Evolutionary conservation across 2,797 vertebrate genomes (phyloP).

Genomic region (Pterois miles): DNA sequence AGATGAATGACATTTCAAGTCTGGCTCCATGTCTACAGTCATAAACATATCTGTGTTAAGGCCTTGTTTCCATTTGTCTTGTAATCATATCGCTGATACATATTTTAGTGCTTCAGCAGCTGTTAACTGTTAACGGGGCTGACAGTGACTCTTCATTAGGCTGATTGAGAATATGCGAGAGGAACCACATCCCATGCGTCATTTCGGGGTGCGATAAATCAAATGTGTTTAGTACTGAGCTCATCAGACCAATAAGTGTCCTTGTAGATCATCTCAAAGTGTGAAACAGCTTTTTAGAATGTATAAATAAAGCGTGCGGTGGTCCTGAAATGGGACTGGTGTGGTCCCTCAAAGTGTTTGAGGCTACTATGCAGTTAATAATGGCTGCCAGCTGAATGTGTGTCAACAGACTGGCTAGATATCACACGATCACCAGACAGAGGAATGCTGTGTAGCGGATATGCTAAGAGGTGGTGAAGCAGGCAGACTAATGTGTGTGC

Average conservation of each 20-base stretch:
- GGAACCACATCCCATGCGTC: constrained; percentile 1
- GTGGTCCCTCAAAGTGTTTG: constrained; percentile 29
- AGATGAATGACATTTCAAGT: not conserved
- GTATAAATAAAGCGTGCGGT: constrained; percentile 33
- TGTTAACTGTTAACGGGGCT: constrained; percentile 1
- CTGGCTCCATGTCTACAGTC: not conserved
- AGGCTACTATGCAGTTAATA: constrained; percentile 53
- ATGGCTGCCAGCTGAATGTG: constrained; percentile 50
- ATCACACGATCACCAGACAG: constrained; percentile 36
- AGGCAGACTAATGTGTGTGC: not conserved
- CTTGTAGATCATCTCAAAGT: constrained; percentile 31
- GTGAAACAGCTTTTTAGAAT: constrained; percentile 55
- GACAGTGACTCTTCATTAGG: constrained; percentile 25
- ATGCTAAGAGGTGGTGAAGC: constrained; percentile 31
- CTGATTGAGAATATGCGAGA: constrained; percentile 19
- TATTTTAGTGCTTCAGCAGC: constrained; percentile 22
- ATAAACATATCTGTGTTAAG: constrained; percentile 11
- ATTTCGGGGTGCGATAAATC: constrained; percentile 13
- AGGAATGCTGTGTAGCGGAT: constrained; percentile 49
- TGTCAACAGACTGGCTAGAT: constrained; percentile 69
- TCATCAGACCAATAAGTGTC: constrained; percentile 25
- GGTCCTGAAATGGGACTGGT: constrained; percentile 30
- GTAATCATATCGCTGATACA: not conserved
- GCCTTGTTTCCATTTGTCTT: not conserved
- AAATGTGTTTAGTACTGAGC: not conserved